Evolutionary conservation across 2,113 vertebrate genomes (phyloP).

Genomic region (Gymnogyps californianus): DNA sequence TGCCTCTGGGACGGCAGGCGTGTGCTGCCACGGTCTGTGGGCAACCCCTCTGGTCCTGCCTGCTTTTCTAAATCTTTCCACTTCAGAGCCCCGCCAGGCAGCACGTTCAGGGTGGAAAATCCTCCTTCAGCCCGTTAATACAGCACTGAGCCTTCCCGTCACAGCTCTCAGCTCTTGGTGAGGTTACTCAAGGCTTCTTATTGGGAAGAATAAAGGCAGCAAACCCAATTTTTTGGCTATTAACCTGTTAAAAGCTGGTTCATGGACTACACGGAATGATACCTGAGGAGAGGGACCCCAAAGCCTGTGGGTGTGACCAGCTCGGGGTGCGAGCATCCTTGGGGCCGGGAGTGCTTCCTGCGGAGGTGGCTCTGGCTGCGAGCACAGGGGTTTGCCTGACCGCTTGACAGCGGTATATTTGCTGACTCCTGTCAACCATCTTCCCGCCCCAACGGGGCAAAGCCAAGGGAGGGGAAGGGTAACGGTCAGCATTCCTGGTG

Average conservation of each 20-base stretch:
- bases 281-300: not conserved
- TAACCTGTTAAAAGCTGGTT: not conserved
- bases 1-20: not conserved
- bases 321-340: not conserved
- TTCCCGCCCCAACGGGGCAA: not conserved
- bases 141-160: not conserved
- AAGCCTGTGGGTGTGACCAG: not conserved
- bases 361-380: fast-evolving
- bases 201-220: not conserved
- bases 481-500: not conserved
- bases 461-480: not conserved
- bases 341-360: fast-evolving
- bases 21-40: fast-evolving
- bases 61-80: not conserved
- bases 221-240: not conserved
- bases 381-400: not conserved
- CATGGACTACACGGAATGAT: too few species aligned
- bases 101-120: not conserved
- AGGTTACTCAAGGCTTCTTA: not conserved
- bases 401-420: not conserved
- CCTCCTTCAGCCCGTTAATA: not conserved
- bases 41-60: not conserved
- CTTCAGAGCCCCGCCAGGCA: not conserved
- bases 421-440: not conserved
- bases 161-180: not conserved